Evolutionary conservation across 2,888 invertebrate genomes (phyloP).

Genomic region (Steinernema scapterisci): DNA sequence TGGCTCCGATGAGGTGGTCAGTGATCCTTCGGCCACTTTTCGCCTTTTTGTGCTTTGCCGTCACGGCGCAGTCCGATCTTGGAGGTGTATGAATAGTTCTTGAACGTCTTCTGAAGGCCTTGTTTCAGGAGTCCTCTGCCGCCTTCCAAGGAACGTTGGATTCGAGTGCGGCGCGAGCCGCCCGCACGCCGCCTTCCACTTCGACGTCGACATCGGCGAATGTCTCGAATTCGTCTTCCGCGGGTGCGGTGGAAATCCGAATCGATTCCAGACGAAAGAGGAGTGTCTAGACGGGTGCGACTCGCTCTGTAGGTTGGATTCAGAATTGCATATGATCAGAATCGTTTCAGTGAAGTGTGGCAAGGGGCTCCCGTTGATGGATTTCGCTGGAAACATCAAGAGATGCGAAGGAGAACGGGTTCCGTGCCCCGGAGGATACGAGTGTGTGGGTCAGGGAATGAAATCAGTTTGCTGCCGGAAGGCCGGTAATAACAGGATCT

Average conservation of each 20-base stretch:
- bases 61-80: background rate
- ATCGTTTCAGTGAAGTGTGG: slow-evolving; percentile 49
- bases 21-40: background rate
- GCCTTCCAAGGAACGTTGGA: slow-evolving; percentile 51
- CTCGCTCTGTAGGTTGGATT: slow-evolving; percentile 44
- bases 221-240: slow-evolving; percentile 57
- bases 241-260: slow-evolving; percentile 61
- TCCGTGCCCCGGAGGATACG: slow-evolving; percentile 48
- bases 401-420: slow-evolving; percentile 53
- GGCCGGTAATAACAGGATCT: slow-evolving; percentile 41
- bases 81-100: background rate
- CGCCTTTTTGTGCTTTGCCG: background rate
- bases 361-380: slow-evolving; percentile 57
- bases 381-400: slow-evolving; percentile 58
- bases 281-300: slow-evolving; percentile 54
- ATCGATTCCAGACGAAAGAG: slow-evolving; percentile 49
- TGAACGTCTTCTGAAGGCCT: background rate
- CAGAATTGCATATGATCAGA: background rate
- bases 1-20: background rate
- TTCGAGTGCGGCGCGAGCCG: slow-evolving; percentile 51
- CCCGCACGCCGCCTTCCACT: slow-evolving; percentile 52
- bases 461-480: slow-evolving; percentile 54
- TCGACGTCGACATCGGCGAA: slow-evolving; percentile 51
- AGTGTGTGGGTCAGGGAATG: slow-evolving; percentile 53
- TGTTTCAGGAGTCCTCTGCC: slow-evolving; percentile 50